Evolutionary conservation across 2,113 vertebrate genomes (phyloP).

Genomic region (Cervus canadensis): DNA sequence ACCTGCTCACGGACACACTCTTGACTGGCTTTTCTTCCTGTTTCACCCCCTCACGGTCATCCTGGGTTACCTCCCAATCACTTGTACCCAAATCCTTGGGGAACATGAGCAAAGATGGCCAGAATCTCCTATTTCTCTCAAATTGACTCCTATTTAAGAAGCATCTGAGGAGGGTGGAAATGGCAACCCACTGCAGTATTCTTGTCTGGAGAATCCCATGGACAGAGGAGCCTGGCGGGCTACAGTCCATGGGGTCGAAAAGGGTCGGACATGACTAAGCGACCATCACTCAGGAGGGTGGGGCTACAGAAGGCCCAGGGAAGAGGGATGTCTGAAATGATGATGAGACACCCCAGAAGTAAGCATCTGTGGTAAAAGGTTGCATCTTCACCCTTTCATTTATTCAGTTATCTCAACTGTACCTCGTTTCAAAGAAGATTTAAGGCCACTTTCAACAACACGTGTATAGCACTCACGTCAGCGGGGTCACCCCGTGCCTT

Average conservation of each 20-base stretch:
- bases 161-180: background rate
- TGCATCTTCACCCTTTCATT: background rate
- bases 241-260: background rate
- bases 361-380: background rate
- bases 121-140: background rate
- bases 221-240: background rate
- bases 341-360: background rate
- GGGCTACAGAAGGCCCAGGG: background rate
- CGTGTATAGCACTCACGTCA: background rate
- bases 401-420: background rate
- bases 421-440: background rate
- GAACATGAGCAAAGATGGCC: background rate
- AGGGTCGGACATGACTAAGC: background rate
- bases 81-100: background rate
- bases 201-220: background rate
- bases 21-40: background rate
- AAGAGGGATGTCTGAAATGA: no score
- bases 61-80: background rate
- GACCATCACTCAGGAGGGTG: background rate
- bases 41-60: background rate
- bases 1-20: background rate
- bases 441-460: background rate
- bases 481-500: background rate
- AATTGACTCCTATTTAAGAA: background rate
- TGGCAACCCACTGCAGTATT: background rate